Evolutionary conservation across 2,888 invertebrate genomes (phyloP).

Genomic region (Flexamia atlantica): DNA sequence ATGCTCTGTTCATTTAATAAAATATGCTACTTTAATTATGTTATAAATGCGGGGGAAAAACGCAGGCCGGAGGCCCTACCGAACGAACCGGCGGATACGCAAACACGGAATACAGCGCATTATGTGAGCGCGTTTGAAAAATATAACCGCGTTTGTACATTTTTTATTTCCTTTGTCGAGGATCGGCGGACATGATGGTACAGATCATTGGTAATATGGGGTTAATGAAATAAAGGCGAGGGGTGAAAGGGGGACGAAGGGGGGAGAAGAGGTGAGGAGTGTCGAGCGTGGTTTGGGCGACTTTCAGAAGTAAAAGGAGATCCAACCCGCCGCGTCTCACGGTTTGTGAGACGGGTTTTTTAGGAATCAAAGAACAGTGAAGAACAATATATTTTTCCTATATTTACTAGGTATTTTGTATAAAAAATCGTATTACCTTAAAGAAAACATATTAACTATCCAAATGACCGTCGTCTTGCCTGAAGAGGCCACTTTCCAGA

Average conservation of each 20-base stretch:
- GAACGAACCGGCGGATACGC: background rate
- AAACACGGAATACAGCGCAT: constrained; percentile 2
- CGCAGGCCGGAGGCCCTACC: background rate
- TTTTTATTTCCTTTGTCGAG: constrained; percentile 48
- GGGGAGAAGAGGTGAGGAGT: too few relatives aligned
- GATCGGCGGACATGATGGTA: constrained; percentile 1
- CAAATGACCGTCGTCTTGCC: too few relatives aligned
- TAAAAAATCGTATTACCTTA: too few relatives aligned
- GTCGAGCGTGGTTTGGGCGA: background rate
- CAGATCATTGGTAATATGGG: background rate
- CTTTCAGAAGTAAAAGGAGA: too few relatives aligned
- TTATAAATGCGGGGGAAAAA: constrained; percentile 51
- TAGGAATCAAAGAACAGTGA: too few relatives aligned
- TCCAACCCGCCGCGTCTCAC: too few relatives aligned
- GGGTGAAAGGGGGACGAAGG: background rate
- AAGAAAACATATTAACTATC: too few relatives aligned
- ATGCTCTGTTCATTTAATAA: constrained; percentile 57
- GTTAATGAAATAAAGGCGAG: background rate
- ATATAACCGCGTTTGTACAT: constrained; percentile 20
- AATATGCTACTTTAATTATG: constrained; percentile 60
- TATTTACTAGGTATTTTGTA: too few relatives aligned
- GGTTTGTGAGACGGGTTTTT: too few relatives aligned
- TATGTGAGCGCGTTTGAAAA: constrained; percentile 18
- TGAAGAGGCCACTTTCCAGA: too few relatives aligned
- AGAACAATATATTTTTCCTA: too few relatives aligned